Percentiles rank a stretch among this genome's conserved stretches.
phyloP scores from a whole-genome alignment of 2,113 vertebrate genomes.

The Microcebus jonahi region DNA sequence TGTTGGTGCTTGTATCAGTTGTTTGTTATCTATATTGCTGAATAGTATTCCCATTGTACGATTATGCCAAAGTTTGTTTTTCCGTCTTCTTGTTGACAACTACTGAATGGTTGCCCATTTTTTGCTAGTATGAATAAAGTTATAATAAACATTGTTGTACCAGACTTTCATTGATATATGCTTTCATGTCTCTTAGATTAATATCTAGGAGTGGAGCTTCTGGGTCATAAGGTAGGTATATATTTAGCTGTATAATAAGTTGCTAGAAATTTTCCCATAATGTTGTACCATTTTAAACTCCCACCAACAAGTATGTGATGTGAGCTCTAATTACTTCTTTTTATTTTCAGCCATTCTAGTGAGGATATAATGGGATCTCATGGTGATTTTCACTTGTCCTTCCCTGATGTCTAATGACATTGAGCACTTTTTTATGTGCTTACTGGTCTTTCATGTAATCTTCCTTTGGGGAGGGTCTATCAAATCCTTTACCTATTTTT shows the following conservation, averaged over 20 bases:
- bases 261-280: background rate
- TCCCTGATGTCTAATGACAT: background rate
- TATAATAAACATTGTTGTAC: background rate
- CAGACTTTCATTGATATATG: background rate
- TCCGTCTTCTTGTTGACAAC: background rate
- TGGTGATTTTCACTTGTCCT: background rate
- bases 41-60: background rate
- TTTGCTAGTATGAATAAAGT: background rate
- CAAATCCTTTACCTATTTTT: background rate
- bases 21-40: background rate
- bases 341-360: background rate
- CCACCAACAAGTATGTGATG: background rate
- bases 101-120: background rate
- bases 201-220: background rate
- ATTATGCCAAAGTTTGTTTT: background rate
- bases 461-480: background rate
- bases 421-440: background rate
- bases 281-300: background rate
- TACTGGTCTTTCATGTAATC: background rate
- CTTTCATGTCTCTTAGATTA: background rate
- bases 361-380: background rate
- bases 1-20: background rate
- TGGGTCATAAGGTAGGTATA: background rate
- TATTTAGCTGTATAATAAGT: background rate
- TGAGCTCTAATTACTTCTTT: background rate